These are phyloP conservation scores for Pheucticus melanocephalus DNA, from an alignment of 2,113 vertebrate species.

Conservation along the genomic window DNA sequence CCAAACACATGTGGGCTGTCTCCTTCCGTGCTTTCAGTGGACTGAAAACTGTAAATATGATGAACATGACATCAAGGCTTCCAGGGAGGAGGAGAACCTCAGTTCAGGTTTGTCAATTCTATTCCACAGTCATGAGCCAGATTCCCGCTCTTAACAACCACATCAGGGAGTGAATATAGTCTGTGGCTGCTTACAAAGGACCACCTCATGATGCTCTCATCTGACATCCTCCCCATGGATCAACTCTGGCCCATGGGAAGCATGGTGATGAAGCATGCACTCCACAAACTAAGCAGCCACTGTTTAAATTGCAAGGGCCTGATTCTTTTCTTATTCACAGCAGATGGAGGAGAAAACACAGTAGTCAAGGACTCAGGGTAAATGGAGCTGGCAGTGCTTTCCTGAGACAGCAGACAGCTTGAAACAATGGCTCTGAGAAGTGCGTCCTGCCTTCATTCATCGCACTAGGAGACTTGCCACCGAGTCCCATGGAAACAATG, in stretches of 20 bases:
- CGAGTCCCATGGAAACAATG: conserved; percentile 49
- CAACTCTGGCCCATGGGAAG: background rate
- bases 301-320: background rate
- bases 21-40: background rate
- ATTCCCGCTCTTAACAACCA: background rate
- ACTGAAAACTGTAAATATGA: background rate
- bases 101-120: background rate
- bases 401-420: conserved; percentile 47
- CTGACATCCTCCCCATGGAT: background rate
- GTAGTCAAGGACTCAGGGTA: background rate
- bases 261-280: background rate
- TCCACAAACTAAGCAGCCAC: background rate
- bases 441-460: conserved; percentile 63
- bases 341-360: conserved; percentile 12
- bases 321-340: background rate
- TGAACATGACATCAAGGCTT: background rate
- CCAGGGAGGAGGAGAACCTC: background rate
- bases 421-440: conserved; percentile 54
- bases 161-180: background rate
- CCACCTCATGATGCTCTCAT: background rate
- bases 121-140: background rate
- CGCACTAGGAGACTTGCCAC: conserved; percentile 44
- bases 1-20: background rate
- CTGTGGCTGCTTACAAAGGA: background rate
- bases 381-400: conserved; percentile 7